phyloP scores from a whole-genome alignment of 2,797 vertebrate species.

The Pteronotus mesoamericanus region DNA sequence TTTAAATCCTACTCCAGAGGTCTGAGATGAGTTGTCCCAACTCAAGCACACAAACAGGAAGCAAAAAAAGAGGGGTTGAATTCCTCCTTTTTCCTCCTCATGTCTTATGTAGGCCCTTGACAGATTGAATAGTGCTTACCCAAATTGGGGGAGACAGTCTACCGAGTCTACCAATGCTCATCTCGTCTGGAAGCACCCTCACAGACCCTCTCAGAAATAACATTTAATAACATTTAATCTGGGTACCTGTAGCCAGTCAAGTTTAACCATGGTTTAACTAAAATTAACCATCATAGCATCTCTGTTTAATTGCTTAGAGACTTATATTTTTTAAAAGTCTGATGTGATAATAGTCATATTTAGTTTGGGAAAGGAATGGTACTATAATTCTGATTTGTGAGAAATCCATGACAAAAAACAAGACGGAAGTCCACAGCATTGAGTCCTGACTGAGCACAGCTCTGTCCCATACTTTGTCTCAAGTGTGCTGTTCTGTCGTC shows the following conservation, averaged over 20 bases:
- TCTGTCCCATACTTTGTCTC: neutral
- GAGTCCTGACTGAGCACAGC: neutral
- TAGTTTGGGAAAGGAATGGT: neutral
- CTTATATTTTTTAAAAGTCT: neutral
- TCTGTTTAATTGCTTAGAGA: conserved; percentile 1
- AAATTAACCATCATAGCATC: neutral
- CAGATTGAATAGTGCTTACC: neutral
- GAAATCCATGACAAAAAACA: neutral
- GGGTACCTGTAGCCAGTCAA: neutral
- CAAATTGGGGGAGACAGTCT: neutral
- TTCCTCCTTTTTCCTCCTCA: neutral
- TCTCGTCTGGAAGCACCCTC: neutral
- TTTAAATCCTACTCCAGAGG: neutral
- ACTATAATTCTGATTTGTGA: neutral
- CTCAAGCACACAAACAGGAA: neutral
- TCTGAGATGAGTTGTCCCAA: neutral
- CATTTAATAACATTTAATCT: neutral
- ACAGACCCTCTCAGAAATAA: neutral
- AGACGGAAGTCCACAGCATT: neutral
- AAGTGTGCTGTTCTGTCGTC: neutral
- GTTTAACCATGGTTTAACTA: neutral
- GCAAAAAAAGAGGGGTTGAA: neutral
- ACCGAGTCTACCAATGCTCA: neutral
- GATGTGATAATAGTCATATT: neutral
- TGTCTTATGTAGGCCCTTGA: neutral